phyloP scores from a whole-genome alignment of 2,888 invertebrate species.

The Lymantria monacha region DNA sequence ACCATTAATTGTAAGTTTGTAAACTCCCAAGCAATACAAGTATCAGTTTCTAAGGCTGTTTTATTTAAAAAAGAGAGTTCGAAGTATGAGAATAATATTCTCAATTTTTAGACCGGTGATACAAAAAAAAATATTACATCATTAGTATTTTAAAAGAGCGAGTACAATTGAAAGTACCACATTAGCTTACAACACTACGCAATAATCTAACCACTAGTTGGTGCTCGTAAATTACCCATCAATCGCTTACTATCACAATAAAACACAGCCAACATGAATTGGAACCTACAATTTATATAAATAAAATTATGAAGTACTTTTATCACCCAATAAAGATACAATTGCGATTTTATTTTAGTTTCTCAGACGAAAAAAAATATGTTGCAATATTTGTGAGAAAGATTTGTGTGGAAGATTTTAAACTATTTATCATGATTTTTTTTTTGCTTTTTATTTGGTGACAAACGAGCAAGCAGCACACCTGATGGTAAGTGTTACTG shows the following conservation, averaged over 20 bases:
- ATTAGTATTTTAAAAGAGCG: not conserved
- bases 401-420: not conserved
- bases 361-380: not conserved
- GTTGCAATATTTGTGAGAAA: too few relatives aligned
- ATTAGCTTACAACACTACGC: not conserved
- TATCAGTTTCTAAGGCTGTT: too few relatives aligned
- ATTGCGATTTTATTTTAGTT: not conserved
- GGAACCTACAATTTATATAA: constrained; percentile 4
- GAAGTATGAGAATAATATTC: too few relatives aligned
- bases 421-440: not conserved
- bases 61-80: too few relatives aligned
- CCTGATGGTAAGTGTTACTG: too few relatives aligned
- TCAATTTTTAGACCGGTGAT: too few relatives aligned
- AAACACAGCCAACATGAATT: not conserved
- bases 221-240: constrained; percentile 5
- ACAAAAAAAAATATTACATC: too few relatives aligned
- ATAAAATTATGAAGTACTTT: constrained; percentile 1
- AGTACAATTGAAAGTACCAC: not conserved
- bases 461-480: too few relatives aligned
- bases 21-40: too few relatives aligned
- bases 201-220: not conserved
- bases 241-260: constrained; percentile 2
- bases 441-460: not conserved
- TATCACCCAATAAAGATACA: not conserved
- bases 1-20: too few relatives aligned